Base-by-base conservation (phyloP, 2,113 vertebrate genomes). In the Tychaedon coryphoeus region DNA sequence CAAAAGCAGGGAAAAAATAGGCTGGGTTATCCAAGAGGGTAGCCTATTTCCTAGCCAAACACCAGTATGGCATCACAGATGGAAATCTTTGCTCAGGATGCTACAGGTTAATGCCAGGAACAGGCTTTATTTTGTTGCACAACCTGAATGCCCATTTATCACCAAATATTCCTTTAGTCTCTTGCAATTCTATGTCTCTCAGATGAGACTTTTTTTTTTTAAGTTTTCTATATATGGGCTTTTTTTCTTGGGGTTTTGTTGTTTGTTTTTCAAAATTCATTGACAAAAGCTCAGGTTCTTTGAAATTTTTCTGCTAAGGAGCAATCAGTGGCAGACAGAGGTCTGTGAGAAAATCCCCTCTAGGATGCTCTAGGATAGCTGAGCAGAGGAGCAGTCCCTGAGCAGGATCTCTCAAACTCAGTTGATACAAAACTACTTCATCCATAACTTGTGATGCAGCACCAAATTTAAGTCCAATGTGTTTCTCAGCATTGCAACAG, bases 381-480 rank as follows among this genome's bases (percentile, higher is more conserved):
- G 40, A 58, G 24, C n/a, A 76, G 9, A 13, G 33, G 3, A 61
- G 8, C 1, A 86, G 15, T 4, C 12, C 20, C 31, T 50, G 28
- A 75, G 24, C 29, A 77, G 60, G 48, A 5, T 66, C 65, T 45
- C 53, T 74, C 81, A 26, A 58, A 67, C 64, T 9, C 29, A 58
- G 12, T 14, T 19, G 18, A 14, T 40, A 83, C 19, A 34, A 73
- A 86, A 31, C 19, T 31, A 11, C 2, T 25, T 24, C 12, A 6
- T 56, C 33, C 36, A 5, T 15, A 42, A 65, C 6, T 28, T 23
- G 8, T 3, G 31, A 25, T 38, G 28, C 14, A 8, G 10, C 53
- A 71, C 38, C 4, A 2, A 48, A 6, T 25, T 51, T 38, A 92
- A 80, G 58, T 3, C 20, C 0, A 7, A 23, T 6, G 6, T 0